These are phyloP conservation scores for Timandra comae DNA, from an alignment of 2,888 invertebrate species.

Conservation along the genomic window DNA sequence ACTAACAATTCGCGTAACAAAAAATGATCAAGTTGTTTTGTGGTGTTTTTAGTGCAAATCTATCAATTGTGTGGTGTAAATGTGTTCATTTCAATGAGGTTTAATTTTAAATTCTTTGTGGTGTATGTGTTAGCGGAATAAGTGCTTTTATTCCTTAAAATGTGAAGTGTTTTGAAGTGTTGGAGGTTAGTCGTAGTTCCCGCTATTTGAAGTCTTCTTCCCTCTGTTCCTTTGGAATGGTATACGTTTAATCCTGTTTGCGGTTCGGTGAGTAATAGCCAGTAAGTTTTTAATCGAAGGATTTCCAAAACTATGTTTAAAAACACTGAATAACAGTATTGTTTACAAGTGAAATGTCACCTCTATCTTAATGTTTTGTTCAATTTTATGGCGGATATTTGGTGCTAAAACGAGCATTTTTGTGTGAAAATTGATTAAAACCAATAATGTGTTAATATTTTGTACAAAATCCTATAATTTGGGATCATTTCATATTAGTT, in stretches of 20 bases:
- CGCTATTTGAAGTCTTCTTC: slow-evolving; percentile 50
- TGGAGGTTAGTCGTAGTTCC: slow-evolving; percentile 71
- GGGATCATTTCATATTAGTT: background rate
- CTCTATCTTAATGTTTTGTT: slow-evolving; percentile 15
- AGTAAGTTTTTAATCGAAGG: slow-evolving; percentile 54
- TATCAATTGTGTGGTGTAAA: slow-evolving; percentile 21
- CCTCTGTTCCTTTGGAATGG: slow-evolving; percentile 4
- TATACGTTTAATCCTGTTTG: slow-evolving; percentile 38
- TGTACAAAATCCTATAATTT: background rate
- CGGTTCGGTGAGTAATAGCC: slow-evolving; percentile 70
- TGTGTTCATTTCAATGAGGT: slow-evolving; percentile 9
- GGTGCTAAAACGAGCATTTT: slow-evolving; percentile 7
- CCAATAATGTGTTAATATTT: background rate
- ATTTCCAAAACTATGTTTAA: slow-evolving; percentile 40
- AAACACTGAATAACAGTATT: slow-evolving; percentile 7
- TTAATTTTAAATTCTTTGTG: slow-evolving; percentile 4
- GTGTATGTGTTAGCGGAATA: no score
- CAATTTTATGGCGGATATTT: slow-evolving; percentile 11
- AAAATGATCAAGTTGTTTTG: slow-evolving; percentile 62
- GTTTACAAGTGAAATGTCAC: slow-evolving; percentile 12
- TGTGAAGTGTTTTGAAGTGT: slow-evolving; percentile 41
- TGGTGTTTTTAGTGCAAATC: slow-evolving; percentile 48
- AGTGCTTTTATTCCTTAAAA: slow-evolving; percentile 23
- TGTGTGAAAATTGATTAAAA: slow-evolving; percentile 8
- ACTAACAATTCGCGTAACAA: slow-evolving; percentile 35